Evolutionary conservation across 2,113 vertebrate species (phyloP).

Genomic region (Bujurquina vittata): DNA sequence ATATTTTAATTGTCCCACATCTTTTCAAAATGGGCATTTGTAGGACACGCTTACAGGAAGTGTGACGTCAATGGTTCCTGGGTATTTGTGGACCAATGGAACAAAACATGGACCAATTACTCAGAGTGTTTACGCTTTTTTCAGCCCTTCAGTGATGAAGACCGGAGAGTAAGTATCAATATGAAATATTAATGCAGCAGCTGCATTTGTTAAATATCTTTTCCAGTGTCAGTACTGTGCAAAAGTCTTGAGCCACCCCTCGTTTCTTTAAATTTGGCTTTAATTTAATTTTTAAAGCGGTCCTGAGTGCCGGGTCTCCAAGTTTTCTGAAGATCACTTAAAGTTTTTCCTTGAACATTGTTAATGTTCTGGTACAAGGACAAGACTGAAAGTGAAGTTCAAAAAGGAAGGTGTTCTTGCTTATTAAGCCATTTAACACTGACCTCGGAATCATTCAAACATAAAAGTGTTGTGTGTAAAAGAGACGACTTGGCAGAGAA

Average conservation of each 20-base stretch:
- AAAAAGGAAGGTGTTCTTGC: too few relatives aligned
- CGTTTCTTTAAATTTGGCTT: background rate
- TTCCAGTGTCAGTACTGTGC: background rate
- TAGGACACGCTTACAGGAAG: conserved; percentile 84
- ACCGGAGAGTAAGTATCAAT: conserved; percentile 68
- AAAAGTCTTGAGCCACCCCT: background rate
- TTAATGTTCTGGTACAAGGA: too few relatives aligned
- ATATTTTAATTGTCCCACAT: too few relatives aligned
- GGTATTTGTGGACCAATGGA: conserved; percentile 84
- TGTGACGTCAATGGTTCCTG: conserved; percentile 87
- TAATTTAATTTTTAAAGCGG: background rate
- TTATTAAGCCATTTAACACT: background rate
- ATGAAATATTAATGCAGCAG: background rate
- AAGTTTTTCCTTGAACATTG: too few relatives aligned
- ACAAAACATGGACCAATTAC: conserved; percentile 90
- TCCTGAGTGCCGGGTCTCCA: too few relatives aligned
- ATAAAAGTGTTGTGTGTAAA: background rate
- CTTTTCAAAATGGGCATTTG: conserved; percentile 5
- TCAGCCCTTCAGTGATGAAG: conserved; percentile 71
- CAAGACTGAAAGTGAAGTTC: too few relatives aligned
- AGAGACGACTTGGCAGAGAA: background rate
- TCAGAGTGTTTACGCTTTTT: conserved; percentile 86
- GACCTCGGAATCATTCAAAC: too few relatives aligned
- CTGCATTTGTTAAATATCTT: background rate
- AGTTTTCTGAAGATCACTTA: background rate